Evolutionary conservation across 2,797 vertebrate species (phyloP), one percentile per base, ranked within the genome.

Genomic region (Enteromius afrohamiltoni): DNA sequence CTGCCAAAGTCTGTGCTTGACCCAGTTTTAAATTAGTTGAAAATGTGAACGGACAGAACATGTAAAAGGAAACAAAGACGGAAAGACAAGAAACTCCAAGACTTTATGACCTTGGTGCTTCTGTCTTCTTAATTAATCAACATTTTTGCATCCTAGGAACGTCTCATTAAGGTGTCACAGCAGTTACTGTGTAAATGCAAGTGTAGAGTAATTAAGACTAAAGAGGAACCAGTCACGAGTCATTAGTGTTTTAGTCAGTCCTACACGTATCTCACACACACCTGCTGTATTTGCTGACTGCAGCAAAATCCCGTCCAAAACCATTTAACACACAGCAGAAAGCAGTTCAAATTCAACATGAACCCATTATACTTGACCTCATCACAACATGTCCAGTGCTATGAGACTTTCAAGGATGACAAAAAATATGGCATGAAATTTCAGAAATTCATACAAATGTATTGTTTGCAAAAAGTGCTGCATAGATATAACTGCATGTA

Each of bases 161-260:
- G 86, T 90, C 86, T 91, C 90, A 91, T 92, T 92, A 93, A 85
- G 87, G 82, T 80, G 84, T 77, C 77, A 71, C 81, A 86, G 86
- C 78, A 26, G 42, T 60, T 69, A 37, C 42, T 31, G 60, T 64
- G 31, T 77, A 31, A 74, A 79, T 23, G 53, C 76, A 83, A 45
- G 69, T 29, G 53, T 34, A 47, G 45, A 65, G 60, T 64, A 60
- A 65, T 70, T 78, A 81, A 80, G 62, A 69, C 53, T 75, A 73
- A 53, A 71, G 42, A 68, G 21, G 14, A 47, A 74, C 26, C 79
- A 67, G 31, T 79, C 60, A 73, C 62, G n/a, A 74, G 45, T 65
- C 58, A 84, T 81, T 49, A 34, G 40, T 51, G 79, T 62, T 81
- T 64, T 51, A 69, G 42, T 70, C 26, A 53, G 67, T 58, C 70